Base-by-base conservation (phyloP, 2,113 vertebrate species). In the Anoplopoma fimbria region DNA sequence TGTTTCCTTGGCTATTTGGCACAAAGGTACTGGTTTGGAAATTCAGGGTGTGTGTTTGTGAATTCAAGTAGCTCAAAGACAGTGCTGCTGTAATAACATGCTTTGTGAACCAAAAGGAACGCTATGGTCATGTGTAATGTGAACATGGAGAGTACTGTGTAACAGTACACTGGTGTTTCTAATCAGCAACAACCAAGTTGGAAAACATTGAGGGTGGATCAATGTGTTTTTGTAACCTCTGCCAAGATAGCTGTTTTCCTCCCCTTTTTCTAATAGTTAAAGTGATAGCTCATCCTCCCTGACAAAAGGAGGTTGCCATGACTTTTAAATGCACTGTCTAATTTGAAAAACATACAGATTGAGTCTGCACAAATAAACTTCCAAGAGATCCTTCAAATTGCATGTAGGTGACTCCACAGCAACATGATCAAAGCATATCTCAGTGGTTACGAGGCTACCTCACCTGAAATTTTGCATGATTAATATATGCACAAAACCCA, bases 211-310 rank as follows among this genome's bases (percentile, higher is more conserved):
- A 53, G 42, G 42, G 45, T 53, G 79, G 87, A 14, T 42, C 72
- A 89, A 65, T 31, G 53, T n/a, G 13, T 72, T 79, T 55, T 79
- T 90, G 70, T 87, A 79, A 47, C 49, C 17, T 23, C n/a, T 0
- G 9, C 62, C 25, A 62, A 69, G n/a, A 1, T 4, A 9, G 34
- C 25, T 67, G 47, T 61, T 69, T 47, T 29, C 5, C 6, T 61
- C 12, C 1, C 8, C 2, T 4, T 65, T 51, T 29, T 63, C 27
- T 34, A 9, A 65, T 49, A 34, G 19, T 63, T 62, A 40, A 67
- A 83, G 40, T 71, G 25, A 79, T 57, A 69, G 49, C 13, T 70
- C 36, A n/a, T n/a, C 23, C 14, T 58, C n/a, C 25, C 19, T 27
- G n/a, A 27, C n/a, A 21, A 57, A 29, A 29, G n/a, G n/a, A n/a